Evolutionary conservation across 2,888 invertebrate genomes (phyloP).

Genomic region (Xestia sexstrigata): DNA sequence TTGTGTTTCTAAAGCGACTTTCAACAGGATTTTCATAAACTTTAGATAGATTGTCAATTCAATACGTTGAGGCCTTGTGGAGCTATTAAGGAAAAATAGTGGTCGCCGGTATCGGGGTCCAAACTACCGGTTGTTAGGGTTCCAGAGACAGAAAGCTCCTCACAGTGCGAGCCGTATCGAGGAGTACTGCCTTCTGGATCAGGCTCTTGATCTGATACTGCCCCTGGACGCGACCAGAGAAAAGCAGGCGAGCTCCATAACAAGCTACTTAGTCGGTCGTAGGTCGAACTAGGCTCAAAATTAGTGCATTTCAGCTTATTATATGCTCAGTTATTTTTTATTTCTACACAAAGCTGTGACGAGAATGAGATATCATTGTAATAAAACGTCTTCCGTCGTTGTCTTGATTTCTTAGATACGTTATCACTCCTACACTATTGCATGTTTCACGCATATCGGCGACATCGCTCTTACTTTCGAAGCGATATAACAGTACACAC

Average conservation of each 20-base stretch:
- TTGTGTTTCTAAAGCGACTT: not conserved
- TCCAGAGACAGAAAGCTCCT: no score
- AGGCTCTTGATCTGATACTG: no score
- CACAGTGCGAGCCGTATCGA: no score
- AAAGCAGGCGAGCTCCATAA: not conserved
- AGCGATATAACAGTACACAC: slow-evolving; percentile 39
- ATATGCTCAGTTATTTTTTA: no score
- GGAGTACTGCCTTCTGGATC: no score
- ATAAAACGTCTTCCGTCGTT: slow-evolving; percentile 5
- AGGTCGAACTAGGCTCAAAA: not conserved
- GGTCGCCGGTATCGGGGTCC: no score
- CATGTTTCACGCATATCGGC: slow-evolving; percentile 53
- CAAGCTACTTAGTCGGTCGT: no score
- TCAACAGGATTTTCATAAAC: not conserved
- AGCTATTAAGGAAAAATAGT: no score
- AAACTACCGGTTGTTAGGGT: no score
- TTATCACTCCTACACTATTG: slow-evolving; percentile 20
- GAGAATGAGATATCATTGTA: slow-evolving; percentile 5
- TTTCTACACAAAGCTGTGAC: not conserved
- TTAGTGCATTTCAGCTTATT: not conserved
- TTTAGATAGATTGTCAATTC: not conserved
- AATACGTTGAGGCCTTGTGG: not conserved
- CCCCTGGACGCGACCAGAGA: not conserved
- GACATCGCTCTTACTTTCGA: slow-evolving; percentile 65
- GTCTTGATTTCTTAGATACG: slow-evolving; percentile 30